Conservation (phyloP, 2,888 invertebrate species). For the Esperia sulphurella region DNA sequence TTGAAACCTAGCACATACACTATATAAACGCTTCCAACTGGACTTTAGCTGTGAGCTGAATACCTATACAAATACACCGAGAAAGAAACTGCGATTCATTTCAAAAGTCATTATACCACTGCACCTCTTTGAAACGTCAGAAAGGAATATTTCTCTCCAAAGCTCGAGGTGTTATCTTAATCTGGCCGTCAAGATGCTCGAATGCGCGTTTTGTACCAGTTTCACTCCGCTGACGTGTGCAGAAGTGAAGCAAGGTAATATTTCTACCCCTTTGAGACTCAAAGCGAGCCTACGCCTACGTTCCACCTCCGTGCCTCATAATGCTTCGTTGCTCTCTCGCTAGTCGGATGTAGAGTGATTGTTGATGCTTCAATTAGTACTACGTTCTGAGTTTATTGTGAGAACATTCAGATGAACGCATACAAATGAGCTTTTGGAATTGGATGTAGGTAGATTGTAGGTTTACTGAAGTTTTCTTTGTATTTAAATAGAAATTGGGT, state of each 20-base stretch:
- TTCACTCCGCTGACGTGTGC: conserved; percentile 4
- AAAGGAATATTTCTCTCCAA: conserved; percentile 37
- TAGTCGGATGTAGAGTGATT: conserved; percentile 30
- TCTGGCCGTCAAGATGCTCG: conserved; percentile 47
- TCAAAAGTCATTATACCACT: conserved; percentile 43
- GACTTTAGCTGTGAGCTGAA: background rate
- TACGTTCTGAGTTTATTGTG: background rate
- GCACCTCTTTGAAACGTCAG: conserved; percentile 41
- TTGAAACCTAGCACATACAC: too few species aligned
- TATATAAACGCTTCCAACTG: too few species aligned
- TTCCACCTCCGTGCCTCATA: conserved; percentile 29
- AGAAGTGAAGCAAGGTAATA: conserved; percentile 38
- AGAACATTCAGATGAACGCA: conserved; percentile 2
- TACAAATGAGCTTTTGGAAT: background rate
- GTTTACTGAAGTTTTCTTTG: too few species aligned
- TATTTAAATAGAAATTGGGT: too few species aligned
- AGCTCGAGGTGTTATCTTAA: conserved; percentile 61
- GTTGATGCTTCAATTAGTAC: conserved; percentile 29
- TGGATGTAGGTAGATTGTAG: too few species aligned
- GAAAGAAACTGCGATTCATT: conserved; percentile 25
- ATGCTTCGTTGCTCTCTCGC: conserved; percentile 30
- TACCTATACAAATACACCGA: background rate
- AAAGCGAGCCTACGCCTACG: conserved; percentile 23
- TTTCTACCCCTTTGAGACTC: conserved; percentile 52
- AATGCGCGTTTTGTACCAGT: conserved; percentile 8